Evolutionary conservation across 1,140 invertebrate species (phyloP), one percentile per base, ranked within the genome.

Genomic region (Ganaspis sp.): DNA sequence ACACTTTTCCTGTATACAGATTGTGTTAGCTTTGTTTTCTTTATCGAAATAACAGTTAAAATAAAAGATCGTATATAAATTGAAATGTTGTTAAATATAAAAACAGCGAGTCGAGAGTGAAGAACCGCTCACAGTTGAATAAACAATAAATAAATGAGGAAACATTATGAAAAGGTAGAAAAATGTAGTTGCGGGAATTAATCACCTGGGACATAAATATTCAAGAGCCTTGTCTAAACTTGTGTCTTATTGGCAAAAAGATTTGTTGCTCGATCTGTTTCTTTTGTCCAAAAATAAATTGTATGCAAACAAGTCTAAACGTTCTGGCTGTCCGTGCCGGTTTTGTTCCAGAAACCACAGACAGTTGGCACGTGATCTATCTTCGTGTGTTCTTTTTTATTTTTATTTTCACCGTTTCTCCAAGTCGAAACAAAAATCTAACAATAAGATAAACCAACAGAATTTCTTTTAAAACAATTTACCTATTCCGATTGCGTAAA

Each of bases 261-360:
- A 64, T 64, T 64, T 64, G 58, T 64, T 64, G 58, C 58, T 64
- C 58, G 58, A 26, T n/a, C 12, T 64, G 58, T 64, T 64, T 64
- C 58, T 64, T 64, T 64, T 64, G 23, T 64, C 58, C 58, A 34
- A 64, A 64, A 64, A 64, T 64, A 64, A 64, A 34, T 64, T 64
- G 58, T 64, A 64, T 64, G 58, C 58, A 64, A 64, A 64, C 58
- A 64, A 64, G 58, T 64, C 58, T 64, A 64, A 64, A 64, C 58
- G 58, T 15, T n/a, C 15, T 34, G 58, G 58, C 58, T 64, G 58
- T 64, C 58, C 11, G 58, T 64, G 58, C 11, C 23, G 15, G 26
- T 64, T 64, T 64, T 64, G 54, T 64, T 64, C 58, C 58, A 64
- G 23, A 64, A 64, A 64, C 58, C 26, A 64, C 23, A 64, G 58